A percentile compares a stretch with the other conserved stretches of the same genome.
These are phyloP conservation scores for Falco columbarius DNA, from an alignment of 2,797 vertebrate genomes.

Conservation along the genomic window DNA sequence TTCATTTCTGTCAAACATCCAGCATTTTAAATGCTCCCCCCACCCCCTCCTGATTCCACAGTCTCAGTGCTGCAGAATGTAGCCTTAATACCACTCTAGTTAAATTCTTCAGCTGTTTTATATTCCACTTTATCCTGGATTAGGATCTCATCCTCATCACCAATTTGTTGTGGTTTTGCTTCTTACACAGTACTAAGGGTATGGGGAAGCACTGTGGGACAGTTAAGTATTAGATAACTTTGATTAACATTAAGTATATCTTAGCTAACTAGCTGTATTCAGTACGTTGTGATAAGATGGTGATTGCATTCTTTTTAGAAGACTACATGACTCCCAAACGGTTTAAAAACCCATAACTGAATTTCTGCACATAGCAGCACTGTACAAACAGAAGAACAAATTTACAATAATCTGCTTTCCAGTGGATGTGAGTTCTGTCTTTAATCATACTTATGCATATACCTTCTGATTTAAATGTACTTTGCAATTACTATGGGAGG, in stretches of 20 bases:
- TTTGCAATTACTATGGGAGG: background rate
- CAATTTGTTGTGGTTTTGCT: background rate
- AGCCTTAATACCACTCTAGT: constrained; percentile 28
- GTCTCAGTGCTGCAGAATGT: background rate
- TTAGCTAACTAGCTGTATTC: background rate
- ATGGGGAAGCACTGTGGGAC: background rate
- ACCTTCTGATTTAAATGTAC: background rate
- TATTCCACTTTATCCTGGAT: constrained; percentile 1
- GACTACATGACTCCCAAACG: background rate
- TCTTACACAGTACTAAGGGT: background rate
- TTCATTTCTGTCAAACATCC: constrained; percentile 45
- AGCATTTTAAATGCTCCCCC: background rate
- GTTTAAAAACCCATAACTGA: background rate
- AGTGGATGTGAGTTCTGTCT: background rate
- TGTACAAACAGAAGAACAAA: background rate
- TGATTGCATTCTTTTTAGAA: background rate
- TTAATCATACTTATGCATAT: background rate
- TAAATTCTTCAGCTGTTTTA: constrained; percentile 37
- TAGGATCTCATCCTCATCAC: background rate
- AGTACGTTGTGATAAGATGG: background rate
- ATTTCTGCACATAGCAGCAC: background rate
- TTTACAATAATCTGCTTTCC: background rate
- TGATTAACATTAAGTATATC: background rate
- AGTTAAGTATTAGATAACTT: background rate
- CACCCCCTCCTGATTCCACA: accelerated